Evolutionary conservation across 1,140 invertebrate species (phyloP).

Genomic region (Sesamia nonagrioides): DNA sequence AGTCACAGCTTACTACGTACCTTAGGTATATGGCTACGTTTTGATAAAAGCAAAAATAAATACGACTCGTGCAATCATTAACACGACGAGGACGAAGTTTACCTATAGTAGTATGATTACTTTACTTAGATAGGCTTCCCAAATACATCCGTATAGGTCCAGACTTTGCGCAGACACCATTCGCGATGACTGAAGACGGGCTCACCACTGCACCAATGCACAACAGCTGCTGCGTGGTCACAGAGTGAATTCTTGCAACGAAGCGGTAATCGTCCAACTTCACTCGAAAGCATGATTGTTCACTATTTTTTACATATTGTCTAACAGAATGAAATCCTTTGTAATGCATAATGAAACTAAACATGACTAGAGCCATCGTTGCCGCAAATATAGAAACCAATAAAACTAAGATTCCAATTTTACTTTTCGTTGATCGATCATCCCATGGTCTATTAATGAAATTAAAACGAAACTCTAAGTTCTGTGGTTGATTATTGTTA

Average conservation of each 20-base stretch:
- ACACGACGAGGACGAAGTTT: too few relatives aligned
- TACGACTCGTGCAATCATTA: too few relatives aligned
- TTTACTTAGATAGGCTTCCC: constrained; percentile 74
- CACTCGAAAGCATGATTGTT: constrained; percentile 71
- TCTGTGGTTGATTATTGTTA: constrained; percentile 55
- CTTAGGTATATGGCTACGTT: too few relatives aligned
- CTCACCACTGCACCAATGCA: constrained; percentile 77
- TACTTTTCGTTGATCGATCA: constrained; percentile 72
- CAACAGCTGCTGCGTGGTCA: constrained; percentile 68
- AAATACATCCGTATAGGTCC: constrained; percentile 69
- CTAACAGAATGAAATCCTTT: constrained; percentile 52
- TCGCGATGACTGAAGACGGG: constrained; percentile 65
- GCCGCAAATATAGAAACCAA: constrained; percentile 68
- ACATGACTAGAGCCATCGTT: constrained; percentile 67
- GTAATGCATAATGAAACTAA: constrained; percentile 75
- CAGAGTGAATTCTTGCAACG: constrained; percentile 75
- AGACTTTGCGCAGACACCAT: constrained; percentile 70
- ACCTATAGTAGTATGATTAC: not conserved
- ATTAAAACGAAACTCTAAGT: constrained; percentile 68
- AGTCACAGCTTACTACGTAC: too few relatives aligned
- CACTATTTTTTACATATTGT: constrained; percentile 46
- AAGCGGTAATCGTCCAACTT: constrained; percentile 71
- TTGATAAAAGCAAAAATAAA: too few relatives aligned
- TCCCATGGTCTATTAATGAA: constrained; percentile 80
- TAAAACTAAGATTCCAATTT: constrained; percentile 68